Evolutionary conservation across 2,888 invertebrate genomes (phyloP).

Genomic region (Tryphoninae sp.): DNA sequence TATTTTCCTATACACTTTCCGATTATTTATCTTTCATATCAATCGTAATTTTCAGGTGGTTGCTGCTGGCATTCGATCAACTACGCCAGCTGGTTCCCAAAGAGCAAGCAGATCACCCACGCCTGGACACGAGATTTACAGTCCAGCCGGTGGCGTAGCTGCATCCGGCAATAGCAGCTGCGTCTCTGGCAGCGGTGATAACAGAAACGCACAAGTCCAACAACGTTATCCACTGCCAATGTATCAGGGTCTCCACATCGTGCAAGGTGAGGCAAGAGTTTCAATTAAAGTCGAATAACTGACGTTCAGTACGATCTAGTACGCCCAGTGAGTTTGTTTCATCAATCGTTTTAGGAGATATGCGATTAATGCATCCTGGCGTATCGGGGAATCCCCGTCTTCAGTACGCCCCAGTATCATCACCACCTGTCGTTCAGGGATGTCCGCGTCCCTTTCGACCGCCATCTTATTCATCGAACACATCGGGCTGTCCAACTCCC

Average conservation of each 20-base stretch:
- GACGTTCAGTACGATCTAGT: background rate
- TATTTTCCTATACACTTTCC: background rate
- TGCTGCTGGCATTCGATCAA: constrained; percentile 76
- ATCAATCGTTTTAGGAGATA: constrained; percentile 70
- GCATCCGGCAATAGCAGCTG: constrained; percentile 52
- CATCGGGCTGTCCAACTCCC: constrained; percentile 76
- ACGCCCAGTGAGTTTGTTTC: background rate
- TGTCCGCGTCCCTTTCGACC: constrained; percentile 78
- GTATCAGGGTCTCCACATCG: constrained; percentile 80
- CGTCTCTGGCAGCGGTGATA: constrained; percentile 72
- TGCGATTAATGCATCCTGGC: constrained; percentile 79
- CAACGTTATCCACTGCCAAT: constrained; percentile 80
- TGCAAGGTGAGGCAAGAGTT: constrained; percentile 73
- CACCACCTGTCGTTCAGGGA: constrained; percentile 79
- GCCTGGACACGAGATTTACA: constrained; percentile 77
- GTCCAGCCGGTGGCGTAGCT: constrained; percentile 66
- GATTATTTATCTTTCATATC: background rate
- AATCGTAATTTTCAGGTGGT: constrained; percentile 66
- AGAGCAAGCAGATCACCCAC: constrained; percentile 79
- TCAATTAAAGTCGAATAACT: background rate
- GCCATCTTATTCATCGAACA: constrained; percentile 78
- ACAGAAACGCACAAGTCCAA: constrained; percentile 77
- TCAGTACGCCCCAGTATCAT: constrained; percentile 78
- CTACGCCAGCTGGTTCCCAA: constrained; percentile 78
- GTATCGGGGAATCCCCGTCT: constrained; percentile 77